Evolutionary conservation across 2,888 invertebrate species (phyloP).

Genomic region (Yponomeuta evonymella): DNA sequence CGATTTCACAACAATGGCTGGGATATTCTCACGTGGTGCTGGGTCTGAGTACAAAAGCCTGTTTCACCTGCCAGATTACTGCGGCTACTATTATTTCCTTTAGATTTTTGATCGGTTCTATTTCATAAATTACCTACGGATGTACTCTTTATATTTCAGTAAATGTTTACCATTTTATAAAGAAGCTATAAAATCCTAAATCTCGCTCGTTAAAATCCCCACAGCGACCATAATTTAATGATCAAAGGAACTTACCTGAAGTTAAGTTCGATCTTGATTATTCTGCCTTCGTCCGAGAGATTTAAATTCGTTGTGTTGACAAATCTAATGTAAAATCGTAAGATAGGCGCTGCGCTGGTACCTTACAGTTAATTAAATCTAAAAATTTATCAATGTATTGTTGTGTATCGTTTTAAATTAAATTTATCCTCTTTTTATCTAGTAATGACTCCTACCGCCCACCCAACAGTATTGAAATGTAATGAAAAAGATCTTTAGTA

Average conservation of each 20-base stretch:
- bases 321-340: constrained; percentile 14
- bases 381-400: constrained; percentile 18
- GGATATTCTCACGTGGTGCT: constrained; percentile 55
- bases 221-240: background rate
- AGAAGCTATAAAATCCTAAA: background rate
- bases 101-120: background rate
- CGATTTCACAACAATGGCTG: constrained; percentile 61
- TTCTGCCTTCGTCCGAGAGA: no score
- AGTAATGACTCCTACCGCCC: background rate
- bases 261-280: no score
- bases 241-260: no score
- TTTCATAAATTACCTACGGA: background rate
- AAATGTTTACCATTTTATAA: no score
- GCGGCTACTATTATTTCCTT: background rate
- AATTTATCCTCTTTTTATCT: constrained; percentile 14
- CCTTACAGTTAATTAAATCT: constrained; percentile 20
- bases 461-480: constrained; percentile 1
- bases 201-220: background rate
- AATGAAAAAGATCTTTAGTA: background rate
- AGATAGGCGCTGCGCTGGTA: constrained; percentile 15
- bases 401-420: constrained; percentile 11
- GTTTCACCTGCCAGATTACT: background rate
- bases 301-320: background rate
- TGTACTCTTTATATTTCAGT: background rate
- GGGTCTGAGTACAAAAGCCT: background rate